Base-by-base conservation (phyloP, 1,140 invertebrate genomes). In the Drosophila asahinai region DNA sequence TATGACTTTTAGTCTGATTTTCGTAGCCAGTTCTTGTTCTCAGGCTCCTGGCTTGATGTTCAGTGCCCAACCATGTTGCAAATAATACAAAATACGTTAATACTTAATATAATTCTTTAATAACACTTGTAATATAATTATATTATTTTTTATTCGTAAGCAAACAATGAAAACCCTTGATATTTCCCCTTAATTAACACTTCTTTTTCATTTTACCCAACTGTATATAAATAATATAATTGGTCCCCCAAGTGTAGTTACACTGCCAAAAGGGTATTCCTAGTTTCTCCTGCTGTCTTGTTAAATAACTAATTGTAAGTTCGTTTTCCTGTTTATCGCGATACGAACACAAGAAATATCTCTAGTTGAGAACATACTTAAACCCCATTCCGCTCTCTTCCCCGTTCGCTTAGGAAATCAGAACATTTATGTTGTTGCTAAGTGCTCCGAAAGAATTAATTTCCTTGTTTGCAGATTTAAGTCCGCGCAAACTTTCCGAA, bases 371-470 rank as follows among this genome's bases (percentile, higher is more conserved):
- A 57, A 57, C 54, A 57, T 57, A 57, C 54, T 38, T 22, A 38
- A 55, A 40, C 52, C 52, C 52, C 9, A 11, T 33, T 11, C 33
- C 27, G 33, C 17, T 38, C 30, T 2, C 30, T 9, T 14, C 3
- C 6, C 12, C 3, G 3, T 4, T 54, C 52, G 54, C 33, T 11
- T 36, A 36, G 33, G 54, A 57, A 57, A 57, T 57, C 54, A 40
- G 54, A 40, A n/a, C 54, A 57, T 57, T 57, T 57, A 57, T 57
- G 54, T 57, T 57, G 54, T 57, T 57, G 36, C 36, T 40, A 57
- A 57, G 54, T 57, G 54, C 54, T 57, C 54, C 54, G 54, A 57
- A 57, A 57, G 54, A 57, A 57, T 57, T 57, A 57, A 57, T 57
- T 57, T 57, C 54, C 54, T 57, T 57, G 54, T 57, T 57, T 57